phyloP scores from a whole-genome alignment of 2,888 invertebrate genomes.

The Hyalella azteca region DNA sequence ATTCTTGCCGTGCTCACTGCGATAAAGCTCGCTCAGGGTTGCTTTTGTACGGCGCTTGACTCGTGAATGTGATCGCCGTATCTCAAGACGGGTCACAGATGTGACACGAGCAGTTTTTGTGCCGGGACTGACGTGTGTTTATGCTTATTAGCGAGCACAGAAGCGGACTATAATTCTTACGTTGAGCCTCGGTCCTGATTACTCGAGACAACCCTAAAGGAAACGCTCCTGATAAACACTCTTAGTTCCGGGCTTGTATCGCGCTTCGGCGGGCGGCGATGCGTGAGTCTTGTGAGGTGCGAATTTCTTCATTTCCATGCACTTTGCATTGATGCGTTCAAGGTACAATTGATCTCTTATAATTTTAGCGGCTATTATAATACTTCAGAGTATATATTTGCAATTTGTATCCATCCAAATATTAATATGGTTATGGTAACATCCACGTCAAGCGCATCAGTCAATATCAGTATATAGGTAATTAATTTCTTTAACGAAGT shows the following conservation, averaged over 20 bases:
- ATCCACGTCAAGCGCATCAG: too few species aligned
- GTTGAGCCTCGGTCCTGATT: constrained; percentile 4
- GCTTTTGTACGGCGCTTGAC: neutral
- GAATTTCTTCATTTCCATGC: too few species aligned
- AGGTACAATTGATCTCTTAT: too few species aligned
- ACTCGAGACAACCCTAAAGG: constrained; percentile 21
- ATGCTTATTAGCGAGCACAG: constrained; percentile 26
- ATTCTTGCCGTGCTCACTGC: neutral
- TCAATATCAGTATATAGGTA: too few species aligned
- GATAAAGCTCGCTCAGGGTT: neutral
- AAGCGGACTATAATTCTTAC: constrained; percentile 21
- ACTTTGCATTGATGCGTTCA: too few species aligned
- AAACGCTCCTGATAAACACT: constrained; percentile 7
- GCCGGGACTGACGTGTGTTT: neutral
- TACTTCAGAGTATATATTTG: too few species aligned
- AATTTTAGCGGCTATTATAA: too few species aligned
- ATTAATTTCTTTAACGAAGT: too few species aligned
- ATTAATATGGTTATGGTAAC: too few species aligned
- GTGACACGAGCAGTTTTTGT: constrained; percentile 13
- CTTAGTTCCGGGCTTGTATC: neutral
- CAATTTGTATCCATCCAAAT: too few species aligned
- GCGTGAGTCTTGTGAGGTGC: too few species aligned
- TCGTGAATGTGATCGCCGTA: neutral
- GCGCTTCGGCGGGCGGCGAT: too few species aligned
- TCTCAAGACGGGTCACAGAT: constrained; percentile 2